Evolutionary conservation across 2,797 vertebrate genomes (phyloP), one percentile per base, ranked within the genome.

Genomic region (Denticeps clupeoides): DNA sequence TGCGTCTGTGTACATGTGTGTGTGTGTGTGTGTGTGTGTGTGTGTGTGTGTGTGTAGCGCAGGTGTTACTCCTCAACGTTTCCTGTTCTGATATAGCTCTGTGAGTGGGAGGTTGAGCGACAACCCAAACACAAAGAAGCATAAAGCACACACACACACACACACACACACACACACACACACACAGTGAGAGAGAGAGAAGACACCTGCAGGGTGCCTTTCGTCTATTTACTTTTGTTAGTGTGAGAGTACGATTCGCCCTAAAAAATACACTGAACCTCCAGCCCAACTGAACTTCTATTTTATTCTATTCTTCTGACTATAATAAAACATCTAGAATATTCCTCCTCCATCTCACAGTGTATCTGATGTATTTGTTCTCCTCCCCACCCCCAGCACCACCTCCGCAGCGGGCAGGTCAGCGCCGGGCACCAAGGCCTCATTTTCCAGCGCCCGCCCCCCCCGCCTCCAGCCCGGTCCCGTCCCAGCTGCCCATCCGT

Each of bases 41-140:
- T 46, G 33, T 49, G 40, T 47, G 48, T 53, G 19, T 26, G 18
- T 25, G 48, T 6, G 60, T 19, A n/a, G n/a, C n/a, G 53, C 82
- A 85, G 82, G 81, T 85, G 82, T 73, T 75, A 68, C 63, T 63
- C 59, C 60, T 77, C 80, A 73, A 66, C 71, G 77, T 72, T 83
- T 82, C 80, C 80, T 83, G 79, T 74, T 63, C 60, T 61, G 52
- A 52, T 52, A 41, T 55, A 71, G 49, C 64, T 64, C 61, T 58
- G 48, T 18, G 41, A 50, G 49, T 68, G 56, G 50, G 51, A 45
- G 47, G 53, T 16, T 31, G 32, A 44, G n/a, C 45, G 45, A 54
- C 57, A 55, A 21, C 54, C 47, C 56, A 66, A 33, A 73, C 15
- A 53, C 8, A 51, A 3, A 46, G 9, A 29, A 8, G 15, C 23